A percentile compares a stretch with the other conserved stretches of the same genome.
Evolutionary conservation across 64 coral and sea anemone genomes (phyloP).

Genomic region (Montipora cactus): DNA sequence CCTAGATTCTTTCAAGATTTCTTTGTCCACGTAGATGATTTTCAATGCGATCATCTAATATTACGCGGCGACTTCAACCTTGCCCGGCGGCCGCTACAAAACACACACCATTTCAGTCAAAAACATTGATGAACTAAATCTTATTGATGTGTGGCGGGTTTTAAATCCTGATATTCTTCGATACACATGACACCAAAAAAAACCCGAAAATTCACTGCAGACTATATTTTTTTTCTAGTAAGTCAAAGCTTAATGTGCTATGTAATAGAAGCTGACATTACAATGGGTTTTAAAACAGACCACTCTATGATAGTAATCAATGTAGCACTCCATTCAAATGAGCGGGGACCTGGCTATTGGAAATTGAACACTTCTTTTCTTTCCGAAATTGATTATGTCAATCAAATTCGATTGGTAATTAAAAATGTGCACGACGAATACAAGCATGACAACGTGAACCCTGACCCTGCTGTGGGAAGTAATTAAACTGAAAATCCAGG

Average conservation of each 20-base stretch:
- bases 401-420: neutral
- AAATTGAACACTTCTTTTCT: conserved; percentile 37
- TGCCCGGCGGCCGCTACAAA: neutral
- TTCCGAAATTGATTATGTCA: neutral
- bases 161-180: conserved; percentile 1
- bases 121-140: neutral
- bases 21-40: neutral
- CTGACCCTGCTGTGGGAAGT: neutral
- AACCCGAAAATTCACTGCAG: neutral
- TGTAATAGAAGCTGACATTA: neutral
- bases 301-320: conserved; percentile 3
- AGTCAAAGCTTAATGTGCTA: conserved; percentile 20
- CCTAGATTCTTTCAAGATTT: conserved; percentile 7
- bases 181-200: conserved; percentile 2
- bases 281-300: conserved; percentile 27
- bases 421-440: neutral
- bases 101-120: neutral
- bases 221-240: conserved; percentile 23
- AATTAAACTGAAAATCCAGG: conserved; percentile 14
- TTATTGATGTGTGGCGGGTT: conserved; percentile 17
- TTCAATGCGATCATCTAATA: conserved; percentile 15
- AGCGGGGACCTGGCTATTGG: neutral
- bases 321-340: neutral
- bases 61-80: conserved; percentile 25
- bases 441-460: neutral